Evolutionary conservation across 2,888 invertebrate species (phyloP), one percentile per base, ranked within the genome.

Genomic region (Tenthredo scrophulariae): DNA sequence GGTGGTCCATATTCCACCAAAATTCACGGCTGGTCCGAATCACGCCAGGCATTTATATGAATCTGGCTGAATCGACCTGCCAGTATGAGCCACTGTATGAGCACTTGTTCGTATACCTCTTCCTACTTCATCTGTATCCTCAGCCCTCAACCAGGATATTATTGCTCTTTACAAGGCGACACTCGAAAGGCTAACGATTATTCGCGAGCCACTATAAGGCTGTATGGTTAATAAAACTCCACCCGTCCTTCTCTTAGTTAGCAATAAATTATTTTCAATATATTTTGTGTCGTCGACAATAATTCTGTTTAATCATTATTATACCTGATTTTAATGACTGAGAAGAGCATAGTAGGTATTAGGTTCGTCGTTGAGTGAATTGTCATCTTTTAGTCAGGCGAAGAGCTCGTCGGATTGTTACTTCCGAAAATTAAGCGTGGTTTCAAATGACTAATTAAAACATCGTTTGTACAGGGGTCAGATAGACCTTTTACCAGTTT

Each of bases 21-120:
- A 67, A 43, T 65, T 29, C 40, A 50, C 67, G 67, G 18, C 83
- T 58, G 65, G 83, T 70, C 83, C 83, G 83, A 83, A 83, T 83
- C 65, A 83, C 70, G 70, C 46, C 43, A 83, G 46, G 83, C 70
- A 83, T 83, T 83, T 83, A 83, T 83, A 83, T 83, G 67, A 83
- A 67, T 67, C 83, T 46, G 46, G 83, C 46, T 46, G 83, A 83
- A 83, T 83, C 67, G 67, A 83, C 83, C 83, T 67, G 83, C 67
- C 83, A 83, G 70, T 83, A 65, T 65, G 62, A 62, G 62, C 80
- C 43, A 80, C 80, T 65, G 80, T 67, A 67, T 70, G 83, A 83
- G 83, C 83, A 67, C 67, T 80, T 80, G 80, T 58, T 40, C 58
- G 37, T 79, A 62, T n/a, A 43, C 82, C 67, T 46, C 26, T 43